Evolutionary conservation across 2,888 invertebrate species (phyloP).

Genomic region (Stenotaenia linearis): DNA sequence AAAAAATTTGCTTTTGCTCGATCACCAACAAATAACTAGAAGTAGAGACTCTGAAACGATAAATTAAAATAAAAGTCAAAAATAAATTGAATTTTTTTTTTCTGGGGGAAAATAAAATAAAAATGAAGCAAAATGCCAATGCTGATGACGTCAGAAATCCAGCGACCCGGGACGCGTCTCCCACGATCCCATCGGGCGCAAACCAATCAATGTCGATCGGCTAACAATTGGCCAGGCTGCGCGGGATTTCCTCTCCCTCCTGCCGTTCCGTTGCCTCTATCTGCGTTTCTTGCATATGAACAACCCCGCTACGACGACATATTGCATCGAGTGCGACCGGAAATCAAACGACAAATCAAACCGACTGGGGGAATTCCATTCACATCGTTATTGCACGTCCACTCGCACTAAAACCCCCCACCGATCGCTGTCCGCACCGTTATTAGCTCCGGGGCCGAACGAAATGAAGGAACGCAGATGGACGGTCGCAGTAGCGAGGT

Average conservation of each 20-base stretch:
- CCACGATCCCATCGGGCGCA: slow-evolving; percentile 20
- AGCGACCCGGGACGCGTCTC: slow-evolving; percentile 19
- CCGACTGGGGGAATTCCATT: background rate
- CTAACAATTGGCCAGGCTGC: slow-evolving; percentile 17
- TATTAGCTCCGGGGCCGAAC: background rate
- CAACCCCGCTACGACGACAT: slow-evolving; percentile 1
- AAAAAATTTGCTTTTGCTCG: background rate
- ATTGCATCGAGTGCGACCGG: slow-evolving; percentile 5
- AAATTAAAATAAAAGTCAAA: background rate
- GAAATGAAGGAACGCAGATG: background rate
- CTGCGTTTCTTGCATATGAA: slow-evolving; percentile 29
- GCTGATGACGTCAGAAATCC: background rate
- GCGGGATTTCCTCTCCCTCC: slow-evolving; percentile 18
- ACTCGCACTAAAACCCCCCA: background rate
- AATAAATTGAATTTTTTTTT: too few relatives aligned
- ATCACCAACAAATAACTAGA: background rate
- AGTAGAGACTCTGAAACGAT: background rate
- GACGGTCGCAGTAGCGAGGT: background rate
- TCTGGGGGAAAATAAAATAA: background rate
- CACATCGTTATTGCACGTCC: background rate
- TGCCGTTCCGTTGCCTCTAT: background rate
- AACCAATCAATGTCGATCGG: slow-evolving; percentile 26
- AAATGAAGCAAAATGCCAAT: background rate
- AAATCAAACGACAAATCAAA: slow-evolving; percentile 26
- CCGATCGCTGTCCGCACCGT: background rate